phyloP scores from a whole-genome alignment of 2,797 vertebrate genomes.

The Huso huso region DNA sequence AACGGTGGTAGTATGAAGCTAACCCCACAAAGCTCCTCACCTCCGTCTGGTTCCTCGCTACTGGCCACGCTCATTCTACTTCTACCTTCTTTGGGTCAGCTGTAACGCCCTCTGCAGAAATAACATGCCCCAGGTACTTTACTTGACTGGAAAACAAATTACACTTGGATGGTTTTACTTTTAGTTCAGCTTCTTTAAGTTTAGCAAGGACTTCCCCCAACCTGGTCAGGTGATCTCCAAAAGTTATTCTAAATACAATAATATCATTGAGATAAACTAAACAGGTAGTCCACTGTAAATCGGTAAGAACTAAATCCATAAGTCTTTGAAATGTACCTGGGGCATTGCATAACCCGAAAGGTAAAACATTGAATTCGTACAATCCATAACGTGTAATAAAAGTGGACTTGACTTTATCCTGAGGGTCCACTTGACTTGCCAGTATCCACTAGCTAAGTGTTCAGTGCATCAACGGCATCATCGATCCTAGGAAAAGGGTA shows the following conservation, averaged over 20 bases:
- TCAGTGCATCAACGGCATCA: constrained; percentile 10
- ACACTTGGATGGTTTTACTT: constrained; percentile 13
- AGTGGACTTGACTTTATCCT: constrained; percentile 2
- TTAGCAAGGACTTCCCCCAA: constrained; percentile 4
- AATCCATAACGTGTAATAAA: constrained; percentile 2
- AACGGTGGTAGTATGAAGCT: constrained; percentile 9
- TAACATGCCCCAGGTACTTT: constrained; percentile 10
- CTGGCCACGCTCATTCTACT: constrained; percentile 6
- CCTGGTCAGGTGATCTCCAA: neutral
- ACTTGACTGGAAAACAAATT: constrained; percentile 10
- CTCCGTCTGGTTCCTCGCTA: constrained; percentile 3
- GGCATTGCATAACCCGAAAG: neutral
- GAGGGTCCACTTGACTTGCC: constrained; percentile 10
- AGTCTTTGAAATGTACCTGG: constrained; percentile 17
- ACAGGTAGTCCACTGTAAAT: constrained; percentile 14
- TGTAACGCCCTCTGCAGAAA: constrained; percentile 5
- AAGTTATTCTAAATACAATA: constrained; percentile 4
- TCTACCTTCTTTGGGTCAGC: constrained; percentile 13
- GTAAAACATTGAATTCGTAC: constrained; percentile 4
- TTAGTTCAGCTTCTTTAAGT: neutral
- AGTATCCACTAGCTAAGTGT: constrained; percentile 14
- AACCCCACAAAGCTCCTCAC: constrained; percentile 15
- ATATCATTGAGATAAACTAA: constrained; percentile 15
- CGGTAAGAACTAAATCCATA: constrained; percentile 11
- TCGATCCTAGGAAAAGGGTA: constrained; percentile 7